A percentile compares a stretch with the other conserved stretches of the same genome.
phyloP scores from a whole-genome alignment of 2,113 vertebrate species.

The Maccullochella peelii region DNA sequence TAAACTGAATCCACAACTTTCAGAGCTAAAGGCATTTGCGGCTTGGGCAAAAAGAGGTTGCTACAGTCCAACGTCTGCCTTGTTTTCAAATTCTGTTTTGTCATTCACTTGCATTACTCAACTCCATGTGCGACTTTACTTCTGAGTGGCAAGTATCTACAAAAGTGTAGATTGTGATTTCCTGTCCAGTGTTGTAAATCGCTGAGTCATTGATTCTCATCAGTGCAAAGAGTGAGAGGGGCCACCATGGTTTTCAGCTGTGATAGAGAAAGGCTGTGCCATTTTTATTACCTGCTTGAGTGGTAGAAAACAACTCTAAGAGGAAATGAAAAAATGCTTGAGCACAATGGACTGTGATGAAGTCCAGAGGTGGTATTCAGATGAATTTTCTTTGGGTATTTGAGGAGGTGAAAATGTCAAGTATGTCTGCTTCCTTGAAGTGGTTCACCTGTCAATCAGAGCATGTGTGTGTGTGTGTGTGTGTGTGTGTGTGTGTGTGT shows the following conservation, averaged over 20 bases:
- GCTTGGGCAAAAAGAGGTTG: not conserved
- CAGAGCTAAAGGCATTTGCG: not conserved
- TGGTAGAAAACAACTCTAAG: constrained; percentile 16
- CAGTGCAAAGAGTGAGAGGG: constrained; percentile 2
- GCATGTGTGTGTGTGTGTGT: constrained; percentile 4
- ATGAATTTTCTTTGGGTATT: constrained; percentile 46
- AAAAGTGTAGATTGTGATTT: not conserved
- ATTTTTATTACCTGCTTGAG: constrained; percentile 20
- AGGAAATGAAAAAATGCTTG: constrained; percentile 29
- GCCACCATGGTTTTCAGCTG: constrained; percentile 8
- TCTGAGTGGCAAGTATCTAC: not conserved
- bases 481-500: not conserved
- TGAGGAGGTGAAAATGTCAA: constrained; percentile 57
- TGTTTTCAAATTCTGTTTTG: not conserved
- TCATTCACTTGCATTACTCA: constrained; percentile 6
- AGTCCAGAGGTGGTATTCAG: constrained; percentile 34
- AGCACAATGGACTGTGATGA: constrained; percentile 27
- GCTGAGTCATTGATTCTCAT: not conserved
- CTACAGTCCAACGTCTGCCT: not conserved
- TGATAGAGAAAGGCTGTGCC: not conserved
- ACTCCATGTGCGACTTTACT: constrained; percentile 1
- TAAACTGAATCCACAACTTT: not conserved
- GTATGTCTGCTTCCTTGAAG: constrained; percentile 46
- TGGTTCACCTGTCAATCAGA: constrained; percentile 46
- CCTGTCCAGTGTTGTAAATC: not conserved